Percentiles rank a stretch among this genome's conserved stretches.
phyloP scores from a whole-genome alignment of 2,113 vertebrate genomes.

The Nibea coibor region DNA sequence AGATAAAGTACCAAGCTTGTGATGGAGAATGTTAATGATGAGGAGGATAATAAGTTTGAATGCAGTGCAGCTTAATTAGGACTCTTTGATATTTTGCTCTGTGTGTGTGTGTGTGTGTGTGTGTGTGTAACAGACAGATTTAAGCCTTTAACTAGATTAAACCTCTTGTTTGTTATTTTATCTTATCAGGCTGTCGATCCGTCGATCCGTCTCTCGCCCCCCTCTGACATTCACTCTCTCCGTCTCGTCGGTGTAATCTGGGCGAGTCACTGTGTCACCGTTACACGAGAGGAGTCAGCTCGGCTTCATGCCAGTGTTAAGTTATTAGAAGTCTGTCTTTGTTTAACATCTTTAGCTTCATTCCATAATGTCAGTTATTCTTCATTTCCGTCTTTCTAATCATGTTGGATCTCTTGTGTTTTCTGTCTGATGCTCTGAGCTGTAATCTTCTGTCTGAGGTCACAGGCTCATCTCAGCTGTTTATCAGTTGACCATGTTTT shows the following conservation, averaged over 20 bases:
- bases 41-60: conserved; percentile 77
- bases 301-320: conserved; percentile 1
- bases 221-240: conserved; percentile 3
- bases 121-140: conserved; percentile 56
- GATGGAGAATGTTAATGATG: conserved; percentile 81
- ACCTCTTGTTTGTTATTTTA: conserved; percentile 58
- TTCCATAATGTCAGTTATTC: too few species aligned
- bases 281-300: conserved; percentile 18
- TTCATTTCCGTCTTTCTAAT: too few species aligned
- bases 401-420: too few species aligned
- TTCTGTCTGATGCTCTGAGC: too few species aligned
- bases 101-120: conserved; percentile 50
- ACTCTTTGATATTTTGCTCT: conserved; percentile 72
- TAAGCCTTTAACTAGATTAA: conserved; percentile 50
- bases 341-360: too few species aligned
- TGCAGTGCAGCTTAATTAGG: conserved; percentile 77
- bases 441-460: too few species aligned
- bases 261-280: conserved; percentile 19
- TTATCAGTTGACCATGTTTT: too few species aligned
- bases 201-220: conserved; percentile 15
- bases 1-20: conserved; percentile 71
- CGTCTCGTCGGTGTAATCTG: conserved; percentile 4
- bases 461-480: too few species aligned
- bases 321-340: too few species aligned
- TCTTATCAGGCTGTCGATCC: conserved; percentile 55